A percentile compares a stretch with the other conserved stretches of the same genome.
Evolutionary conservation across 2,113 vertebrate genomes (phyloP).

Genomic region (Serilophus lunatus): DNA sequence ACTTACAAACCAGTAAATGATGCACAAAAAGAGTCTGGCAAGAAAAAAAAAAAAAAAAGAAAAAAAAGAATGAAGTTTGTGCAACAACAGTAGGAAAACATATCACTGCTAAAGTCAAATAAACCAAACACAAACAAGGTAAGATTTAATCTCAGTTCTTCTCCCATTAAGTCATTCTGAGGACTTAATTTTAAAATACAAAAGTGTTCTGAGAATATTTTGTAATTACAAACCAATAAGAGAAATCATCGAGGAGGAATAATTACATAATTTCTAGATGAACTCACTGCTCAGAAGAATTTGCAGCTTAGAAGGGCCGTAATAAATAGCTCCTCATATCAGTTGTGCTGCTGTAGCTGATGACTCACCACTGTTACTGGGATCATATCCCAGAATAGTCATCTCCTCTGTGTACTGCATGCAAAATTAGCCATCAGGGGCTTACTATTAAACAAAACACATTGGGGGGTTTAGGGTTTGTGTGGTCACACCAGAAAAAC

Average conservation of each 20-base stretch:
- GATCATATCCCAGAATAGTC: conserved; percentile 63
- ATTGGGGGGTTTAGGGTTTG: not conserved
- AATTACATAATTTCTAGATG: conserved; percentile 73
- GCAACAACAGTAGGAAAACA: not conserved
- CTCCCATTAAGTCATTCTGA: not conserved
- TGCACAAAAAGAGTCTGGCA: not conserved
- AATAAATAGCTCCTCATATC: conserved; percentile 73
- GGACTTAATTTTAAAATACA: conserved; percentile 61
- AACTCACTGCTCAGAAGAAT: conserved; percentile 43
- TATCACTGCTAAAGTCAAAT: not conserved
- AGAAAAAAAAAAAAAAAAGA: not conserved
- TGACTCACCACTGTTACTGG: conserved; percentile 70
- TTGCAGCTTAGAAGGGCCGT: conserved; percentile 37
- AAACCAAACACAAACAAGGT: conserved; percentile 20
- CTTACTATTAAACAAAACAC: not conserved
- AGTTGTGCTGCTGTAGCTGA: conserved; percentile 38
- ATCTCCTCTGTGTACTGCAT: conserved; percentile 13
- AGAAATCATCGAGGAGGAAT: conserved; percentile 76
- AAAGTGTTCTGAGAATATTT: conserved; percentile 56
- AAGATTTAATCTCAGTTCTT: conserved; percentile 7
- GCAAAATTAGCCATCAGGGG: conserved; percentile 48
- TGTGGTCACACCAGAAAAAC: not conserved
- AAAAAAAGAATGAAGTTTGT: not conserved
- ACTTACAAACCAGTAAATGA: not conserved
- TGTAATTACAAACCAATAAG: conserved; percentile 74